Base-by-base conservation (phyloP, 2,113 vertebrate genomes). In the Nanorana parkeri region DNA sequence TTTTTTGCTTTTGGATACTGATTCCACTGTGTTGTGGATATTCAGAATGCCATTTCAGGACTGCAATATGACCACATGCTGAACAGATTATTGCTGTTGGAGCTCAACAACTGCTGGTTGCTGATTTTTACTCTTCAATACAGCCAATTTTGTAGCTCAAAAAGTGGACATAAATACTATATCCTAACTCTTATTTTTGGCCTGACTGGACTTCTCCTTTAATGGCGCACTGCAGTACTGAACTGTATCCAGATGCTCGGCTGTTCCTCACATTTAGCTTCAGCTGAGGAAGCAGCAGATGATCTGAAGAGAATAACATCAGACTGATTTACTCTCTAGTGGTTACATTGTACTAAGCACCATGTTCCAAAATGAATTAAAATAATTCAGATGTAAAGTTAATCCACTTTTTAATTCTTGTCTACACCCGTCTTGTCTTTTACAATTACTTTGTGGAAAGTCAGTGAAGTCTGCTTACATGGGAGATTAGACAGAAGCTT, bases 381-480 rank as follows among this genome's bases (percentile, higher is more conserved):
- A 83, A 83, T 83, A 83, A 83, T 83, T 83, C 72, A 76, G 63
- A 83, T 83, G 72, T 76, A 83, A 81, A 83, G 63, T 83, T 83
- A 83, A 83, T 83, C 72, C 69, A 67, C 64, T 66, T 76, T 74
- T 76, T 76, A 83, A 83, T 83, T 83, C 72, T 51, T 58, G 72
- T 67, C 71, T 75, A 83, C 80, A 76, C 80, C 80, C 72, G 28
- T 83, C 80, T 76, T 83, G 54, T 83, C 80, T 83, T 75, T 75
- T 52, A 61, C 80, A 83, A 83, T 83, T 83, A 83, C 63, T 68
- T 68, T 28, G 58, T 66, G 72, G 29, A 76, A 76, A 72, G 61
- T 76, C 71, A 67, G 26, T 76, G 52, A 76, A 83, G 61, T 83
- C 80, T 83, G 17, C 80, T 51, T 67, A 47, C 55, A 60, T 65